Evolutionary conservation across 2,888 invertebrate genomes (phyloP).

Genomic region (Archaeoteleia sp.): DNA sequence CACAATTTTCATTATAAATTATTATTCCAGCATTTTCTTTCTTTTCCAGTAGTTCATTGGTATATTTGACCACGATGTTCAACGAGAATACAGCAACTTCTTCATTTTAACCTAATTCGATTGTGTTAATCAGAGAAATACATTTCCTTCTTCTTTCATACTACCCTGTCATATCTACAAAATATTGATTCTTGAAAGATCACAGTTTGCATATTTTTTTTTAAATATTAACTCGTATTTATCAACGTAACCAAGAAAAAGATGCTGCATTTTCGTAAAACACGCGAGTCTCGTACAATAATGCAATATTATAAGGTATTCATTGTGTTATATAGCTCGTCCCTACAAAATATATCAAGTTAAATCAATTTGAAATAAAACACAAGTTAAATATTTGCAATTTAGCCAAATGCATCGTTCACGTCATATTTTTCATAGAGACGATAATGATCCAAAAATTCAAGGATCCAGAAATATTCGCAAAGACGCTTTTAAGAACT

Average conservation of each 20-base stretch:
- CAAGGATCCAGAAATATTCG: too few species aligned
- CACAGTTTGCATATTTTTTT: constrained; percentile 40
- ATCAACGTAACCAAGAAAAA: constrained; percentile 27
- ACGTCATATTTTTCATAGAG: too few species aligned
- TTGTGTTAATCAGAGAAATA: constrained; percentile 11
- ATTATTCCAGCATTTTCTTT: not conserved
- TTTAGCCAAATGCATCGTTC: not conserved
- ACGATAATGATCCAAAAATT: too few species aligned
- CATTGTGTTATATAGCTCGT: constrained; percentile 14
- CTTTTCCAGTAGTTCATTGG: not conserved
- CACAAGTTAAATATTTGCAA: not conserved
- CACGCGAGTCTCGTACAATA: constrained; percentile 33
- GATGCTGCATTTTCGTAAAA: constrained; percentile 45
- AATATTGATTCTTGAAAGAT: constrained; percentile 41
- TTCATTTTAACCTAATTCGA: constrained; percentile 29
- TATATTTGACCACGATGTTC: constrained; percentile 44
- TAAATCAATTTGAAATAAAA: not conserved
- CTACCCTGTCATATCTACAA: constrained; percentile 38
- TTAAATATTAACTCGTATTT: constrained; percentile 18
- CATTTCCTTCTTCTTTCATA: constrained; percentile 14
- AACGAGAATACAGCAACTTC: constrained; percentile 54
- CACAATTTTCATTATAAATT: not conserved
- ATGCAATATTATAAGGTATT: constrained; percentile 36
- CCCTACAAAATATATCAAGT: not conserved
- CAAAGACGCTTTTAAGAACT: too few species aligned